Conservation (phyloP, 2,888 invertebrate species). For the Dynastes hyllus region DNA sequence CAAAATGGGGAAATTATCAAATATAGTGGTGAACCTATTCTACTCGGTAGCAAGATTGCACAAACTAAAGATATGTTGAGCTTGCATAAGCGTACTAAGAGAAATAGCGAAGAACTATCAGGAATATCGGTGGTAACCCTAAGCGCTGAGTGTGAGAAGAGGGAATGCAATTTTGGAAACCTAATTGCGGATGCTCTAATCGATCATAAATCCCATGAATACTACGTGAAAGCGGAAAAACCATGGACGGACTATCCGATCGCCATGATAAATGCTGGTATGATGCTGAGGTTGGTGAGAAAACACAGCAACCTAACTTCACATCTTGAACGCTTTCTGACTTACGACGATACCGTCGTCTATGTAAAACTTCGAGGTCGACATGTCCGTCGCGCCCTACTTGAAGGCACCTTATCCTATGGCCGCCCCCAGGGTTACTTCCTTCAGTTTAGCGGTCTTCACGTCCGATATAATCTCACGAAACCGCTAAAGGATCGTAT, state of each 20-base stretch:
- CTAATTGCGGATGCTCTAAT: slow-evolving; percentile 85
- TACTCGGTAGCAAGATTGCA: slow-evolving; percentile 78
- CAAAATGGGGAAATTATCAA: slow-evolving; percentile 79
- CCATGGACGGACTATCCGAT: slow-evolving; percentile 88
- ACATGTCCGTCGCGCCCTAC: slow-evolving; percentile 72
- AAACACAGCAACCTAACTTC: slow-evolving; percentile 77
- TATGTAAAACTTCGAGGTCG: slow-evolving; percentile 80
- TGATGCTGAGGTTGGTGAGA: slow-evolving; percentile 80
- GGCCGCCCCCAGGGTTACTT: slow-evolving; percentile 76
- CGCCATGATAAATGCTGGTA: slow-evolving; percentile 84
- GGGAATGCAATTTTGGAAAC: slow-evolving; percentile 91
- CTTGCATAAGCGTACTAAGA: slow-evolving; percentile 68
- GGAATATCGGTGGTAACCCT: slow-evolving; percentile 7
- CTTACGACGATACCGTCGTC: slow-evolving; percentile 83
- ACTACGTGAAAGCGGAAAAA: slow-evolving; percentile 59
- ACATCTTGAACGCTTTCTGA: slow-evolving; percentile 82
- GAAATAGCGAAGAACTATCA: background rate
- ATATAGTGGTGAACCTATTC: slow-evolving; percentile 84
- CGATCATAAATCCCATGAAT: slow-evolving; percentile 73
- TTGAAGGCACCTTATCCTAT: slow-evolving; percentile 63
- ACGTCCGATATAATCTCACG: slow-evolving; percentile 80
- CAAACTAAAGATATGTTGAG: slow-evolving; percentile 79
- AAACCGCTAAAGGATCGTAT: slow-evolving; percentile 78
- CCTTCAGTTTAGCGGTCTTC: slow-evolving; percentile 86
- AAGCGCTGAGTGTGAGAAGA: slow-evolving; percentile 75